These are phyloP conservation scores for Diplolepis rosae DNA, from an alignment of 2,888 invertebrate species.

Conservation along the genomic window DNA sequence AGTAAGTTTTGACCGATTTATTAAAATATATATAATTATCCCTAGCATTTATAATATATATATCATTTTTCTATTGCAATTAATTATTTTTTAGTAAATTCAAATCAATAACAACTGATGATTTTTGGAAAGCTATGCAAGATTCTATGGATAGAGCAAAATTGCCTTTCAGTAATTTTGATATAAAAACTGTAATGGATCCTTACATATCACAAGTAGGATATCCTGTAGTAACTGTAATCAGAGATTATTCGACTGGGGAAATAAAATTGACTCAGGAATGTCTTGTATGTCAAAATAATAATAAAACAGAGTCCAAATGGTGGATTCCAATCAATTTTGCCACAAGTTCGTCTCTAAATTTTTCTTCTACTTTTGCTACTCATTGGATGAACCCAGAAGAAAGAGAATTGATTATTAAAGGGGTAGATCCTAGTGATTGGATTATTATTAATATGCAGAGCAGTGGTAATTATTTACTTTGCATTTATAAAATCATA, in stretches of 20 bases:
- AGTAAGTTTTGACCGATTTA: constrained; percentile 54
- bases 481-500: too few relatives aligned
- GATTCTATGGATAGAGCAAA: constrained; percentile 31
- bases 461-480: constrained; percentile 75
- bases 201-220: constrained; percentile 81
- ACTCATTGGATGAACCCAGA: constrained; percentile 42
- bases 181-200: constrained; percentile 67
- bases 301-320: background rate
- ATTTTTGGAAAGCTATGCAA: constrained; percentile 72
- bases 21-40: background rate
- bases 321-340: constrained; percentile 64
- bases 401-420: constrained; percentile 39
- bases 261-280: constrained; percentile 74
- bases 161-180: constrained; percentile 63
- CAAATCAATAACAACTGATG: constrained; percentile 73
- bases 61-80: background rate
- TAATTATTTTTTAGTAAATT: constrained; percentile 38
- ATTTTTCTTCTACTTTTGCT: constrained; percentile 46
- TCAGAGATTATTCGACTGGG: constrained; percentile 74
- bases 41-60: background rate
- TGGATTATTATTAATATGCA: constrained; percentile 80
- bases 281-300: background rate
- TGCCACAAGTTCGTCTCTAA: constrained; percentile 41
- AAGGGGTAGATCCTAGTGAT: constrained; percentile 57
- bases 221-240: constrained; percentile 78